Evolutionary conservation across 2,888 invertebrate genomes (phyloP).

Genomic region (Drosophila limbata): DNA sequence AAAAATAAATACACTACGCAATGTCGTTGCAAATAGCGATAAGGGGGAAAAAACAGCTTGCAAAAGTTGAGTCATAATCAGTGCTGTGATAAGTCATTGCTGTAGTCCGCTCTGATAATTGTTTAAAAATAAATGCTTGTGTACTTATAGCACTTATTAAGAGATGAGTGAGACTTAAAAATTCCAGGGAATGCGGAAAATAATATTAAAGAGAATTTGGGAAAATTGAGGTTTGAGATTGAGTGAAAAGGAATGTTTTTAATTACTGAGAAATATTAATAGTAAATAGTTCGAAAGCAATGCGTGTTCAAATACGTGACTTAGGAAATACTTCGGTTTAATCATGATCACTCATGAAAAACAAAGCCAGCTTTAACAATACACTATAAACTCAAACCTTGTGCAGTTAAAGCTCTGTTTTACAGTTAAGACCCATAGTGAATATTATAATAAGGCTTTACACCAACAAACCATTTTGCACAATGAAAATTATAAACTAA

Average conservation of each 20-base stretch:
- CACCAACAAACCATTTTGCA: slow-evolving; percentile 30
- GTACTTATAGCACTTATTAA: background rate
- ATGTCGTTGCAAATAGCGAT: slow-evolving; percentile 24
- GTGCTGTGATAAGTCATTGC: slow-evolving; percentile 31
- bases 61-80: slow-evolving; percentile 39
- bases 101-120: slow-evolving; percentile 27
- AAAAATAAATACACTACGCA: slow-evolving; percentile 19
- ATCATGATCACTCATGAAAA: no score
- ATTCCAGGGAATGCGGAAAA: background rate
- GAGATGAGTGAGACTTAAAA: background rate
- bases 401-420: slow-evolving; percentile 1
- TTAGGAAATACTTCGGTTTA: no score
- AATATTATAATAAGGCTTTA: slow-evolving; percentile 28
- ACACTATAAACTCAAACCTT: background rate
- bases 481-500: slow-evolving; percentile 62
- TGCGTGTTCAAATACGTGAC: no score
- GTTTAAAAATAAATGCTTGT: slow-evolving; percentile 28
- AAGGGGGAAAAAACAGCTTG: slow-evolving; percentile 35
- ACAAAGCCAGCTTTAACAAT: background rate
- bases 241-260: background rate
- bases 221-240: background rate
- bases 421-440: background rate
- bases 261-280: background rate
- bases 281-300: background rate
- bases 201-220: background rate